A percentile compares a stretch with the other conserved stretches of the same genome.
Conservation (phyloP, 2,888 invertebrate genomes). For the Thereva nobilitata region DNA sequence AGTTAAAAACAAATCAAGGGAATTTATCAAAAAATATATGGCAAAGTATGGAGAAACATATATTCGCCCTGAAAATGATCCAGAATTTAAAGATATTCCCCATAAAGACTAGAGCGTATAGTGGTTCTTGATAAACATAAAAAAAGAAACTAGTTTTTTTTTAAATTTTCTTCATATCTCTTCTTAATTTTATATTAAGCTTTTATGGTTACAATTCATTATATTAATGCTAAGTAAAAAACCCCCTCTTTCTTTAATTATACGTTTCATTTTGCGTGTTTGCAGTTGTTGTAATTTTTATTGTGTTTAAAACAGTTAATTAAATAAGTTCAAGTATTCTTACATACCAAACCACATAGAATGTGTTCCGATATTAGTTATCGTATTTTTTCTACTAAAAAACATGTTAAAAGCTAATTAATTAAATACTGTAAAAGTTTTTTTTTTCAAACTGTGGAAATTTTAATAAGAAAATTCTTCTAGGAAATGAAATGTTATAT, state of each 20-base stretch:
- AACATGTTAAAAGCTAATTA: no score
- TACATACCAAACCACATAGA: slow-evolving; percentile 33
- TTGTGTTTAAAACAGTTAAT: not conserved
- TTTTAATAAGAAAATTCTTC: no score
- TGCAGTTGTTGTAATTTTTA: no score
- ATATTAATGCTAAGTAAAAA: no score
- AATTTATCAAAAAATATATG: slow-evolving; percentile 96
- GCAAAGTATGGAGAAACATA: slow-evolving; percentile 86
- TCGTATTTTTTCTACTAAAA: no score
- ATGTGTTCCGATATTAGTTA: slow-evolving; percentile 10
- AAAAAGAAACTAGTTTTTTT: not conserved
- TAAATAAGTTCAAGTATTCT: slow-evolving; percentile 20
- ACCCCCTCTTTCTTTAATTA: no score
- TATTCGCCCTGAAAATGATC: slow-evolving; percentile 42
- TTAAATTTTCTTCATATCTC: not conserved
- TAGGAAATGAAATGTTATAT: no score
- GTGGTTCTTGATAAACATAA: not conserved
- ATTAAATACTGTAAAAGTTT: no score
- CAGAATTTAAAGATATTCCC: slow-evolving; percentile 33
- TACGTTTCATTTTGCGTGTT: no score
- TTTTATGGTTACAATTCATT: no score
- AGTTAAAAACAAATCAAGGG: slow-evolving; percentile 92
- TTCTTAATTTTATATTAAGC: no score
- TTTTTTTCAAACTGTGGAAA: no score
- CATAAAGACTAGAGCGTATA: slow-evolving; percentile 14